Percentiles rank a stretch among this genome's conserved stretches.
Evolutionary conservation across 1,140 invertebrate genomes (phyloP).

Genomic region (Choristoneura fumiferana): DNA sequence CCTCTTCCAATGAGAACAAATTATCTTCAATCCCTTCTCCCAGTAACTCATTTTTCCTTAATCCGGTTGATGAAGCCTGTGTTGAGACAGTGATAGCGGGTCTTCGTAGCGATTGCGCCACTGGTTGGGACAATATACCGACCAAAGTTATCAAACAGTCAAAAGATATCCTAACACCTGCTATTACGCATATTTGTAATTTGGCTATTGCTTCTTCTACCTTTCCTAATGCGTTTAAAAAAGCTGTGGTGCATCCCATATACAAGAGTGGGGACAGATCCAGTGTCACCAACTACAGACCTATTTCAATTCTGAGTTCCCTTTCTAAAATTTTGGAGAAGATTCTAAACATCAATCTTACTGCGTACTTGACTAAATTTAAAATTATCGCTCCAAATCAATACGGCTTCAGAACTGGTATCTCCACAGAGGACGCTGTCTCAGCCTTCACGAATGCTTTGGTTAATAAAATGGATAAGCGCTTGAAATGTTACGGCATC

Average conservation of each 20-base stretch:
- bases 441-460: not conserved
- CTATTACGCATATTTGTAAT: not conserved
- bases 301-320: too few species aligned
- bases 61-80: not conserved
- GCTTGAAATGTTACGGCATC: not conserved
- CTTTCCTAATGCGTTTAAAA: not conserved
- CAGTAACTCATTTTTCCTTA: not conserved
- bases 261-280: not conserved
- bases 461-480: not conserved
- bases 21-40: not conserved
- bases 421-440: constrained; percentile 1
- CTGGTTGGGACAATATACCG: not conserved
- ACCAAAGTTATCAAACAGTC: not conserved
- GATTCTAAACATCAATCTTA: not conserved
- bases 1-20: not conserved
- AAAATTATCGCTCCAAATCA: not conserved
- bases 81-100: too few species aligned
- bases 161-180: not conserved
- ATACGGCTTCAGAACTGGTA: too few species aligned
- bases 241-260: not conserved
- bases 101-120: too few species aligned
- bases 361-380: not conserved
- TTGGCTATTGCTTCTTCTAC: not conserved
- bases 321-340: constrained; percentile 13
- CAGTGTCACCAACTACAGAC: too few species aligned